Base-by-base conservation (phyloP, 2,113 vertebrate species). In the Nesoenas mayeri region DNA sequence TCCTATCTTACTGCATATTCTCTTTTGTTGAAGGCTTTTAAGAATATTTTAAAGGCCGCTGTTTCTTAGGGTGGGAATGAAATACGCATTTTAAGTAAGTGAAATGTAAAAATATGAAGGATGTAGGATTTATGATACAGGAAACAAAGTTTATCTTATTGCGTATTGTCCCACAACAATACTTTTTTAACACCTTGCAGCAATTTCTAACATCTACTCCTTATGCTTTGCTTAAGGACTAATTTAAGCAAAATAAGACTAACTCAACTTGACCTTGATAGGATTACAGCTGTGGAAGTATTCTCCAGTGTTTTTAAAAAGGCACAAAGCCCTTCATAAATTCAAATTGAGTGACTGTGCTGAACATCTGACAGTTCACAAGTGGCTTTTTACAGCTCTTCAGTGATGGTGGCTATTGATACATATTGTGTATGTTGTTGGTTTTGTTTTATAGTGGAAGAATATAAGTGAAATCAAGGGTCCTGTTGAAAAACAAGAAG, bases 401-500 rank as follows among this genome's bases (percentile, higher is more conserved):
- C 32, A 10, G 38, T 0, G 1, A 3, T 61, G 62, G 53, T 26
- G 21, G 18, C 47, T 91, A 8, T 44, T 74, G 25, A 61, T 72
- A 29, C 17, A 3, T 58, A 2, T 12, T 61, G 29, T 87, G 6
- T 81, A 2, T 93, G 20, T 88, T 79, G 5, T 16, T 18, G 13
- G 42, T 7, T 9, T 56, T 79, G 50, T 88, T 57, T 67, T 86
- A 8, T 22, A 98, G 98, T 98, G 98, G 98, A 96, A 97, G 85
- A 83, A 22, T 75, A 75, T 98, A 91, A 97, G 97, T 70, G 98
- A 98, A 88, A 97, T 98, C 54, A 95, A 97, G 66, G 91, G 78
- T 11, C 66, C 94, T 0, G 90, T 82, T 32, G 98, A 99, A 81
- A 98, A 98, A 42, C 98, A 97, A 95, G 92, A 84, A 54, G 97